These are phyloP conservation scores for Sycophaga agraensis DNA, from an alignment of 1,140 invertebrate genomes.

Conservation along the genomic window DNA sequence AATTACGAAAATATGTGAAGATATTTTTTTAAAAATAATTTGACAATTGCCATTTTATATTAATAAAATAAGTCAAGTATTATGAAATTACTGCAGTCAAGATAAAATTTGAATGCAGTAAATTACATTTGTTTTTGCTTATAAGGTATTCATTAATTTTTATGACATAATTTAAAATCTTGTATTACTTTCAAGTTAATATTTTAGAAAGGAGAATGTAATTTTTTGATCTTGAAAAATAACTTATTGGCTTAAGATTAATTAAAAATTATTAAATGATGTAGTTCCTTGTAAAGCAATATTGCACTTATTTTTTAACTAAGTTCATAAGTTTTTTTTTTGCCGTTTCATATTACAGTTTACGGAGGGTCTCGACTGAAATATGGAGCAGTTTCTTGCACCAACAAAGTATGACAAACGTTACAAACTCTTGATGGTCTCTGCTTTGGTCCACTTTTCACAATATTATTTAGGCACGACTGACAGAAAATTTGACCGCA, in stretches of 20 bases:
- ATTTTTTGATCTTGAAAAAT: conserved; percentile 41
- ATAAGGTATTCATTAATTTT: neutral
- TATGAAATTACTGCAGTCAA: too few relatives aligned
- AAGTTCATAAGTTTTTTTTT: conserved; percentile 12
- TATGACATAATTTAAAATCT: conserved; percentile 7
- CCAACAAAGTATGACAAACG: conserved; percentile 95
- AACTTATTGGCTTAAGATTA: conserved; percentile 40
- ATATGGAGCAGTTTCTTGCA: conserved; percentile 89
- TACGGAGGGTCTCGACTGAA: conserved; percentile 87
- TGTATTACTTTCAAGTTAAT: neutral
- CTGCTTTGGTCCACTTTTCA: conserved; percentile 83
- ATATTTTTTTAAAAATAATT: neutral
- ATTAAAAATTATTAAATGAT: conserved; percentile 29
- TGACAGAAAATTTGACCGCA: conserved; percentile 94
- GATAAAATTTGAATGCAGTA: too few relatives aligned
- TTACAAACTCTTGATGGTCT: conserved; percentile 88
- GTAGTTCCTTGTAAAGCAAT: neutral
- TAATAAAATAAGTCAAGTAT: too few relatives aligned
- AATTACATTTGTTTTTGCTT: too few relatives aligned
- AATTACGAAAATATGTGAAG: conserved; percentile 18
- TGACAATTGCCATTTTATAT: too few relatives aligned
- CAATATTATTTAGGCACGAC: conserved; percentile 78
- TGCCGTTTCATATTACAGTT: conserved; percentile 57
- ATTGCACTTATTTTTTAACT: conserved; percentile 30
- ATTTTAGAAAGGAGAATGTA: conserved; percentile 28